These are phyloP conservation scores for Clepsis dumicolana DNA, from an alignment of 2,888 invertebrate genomes.

Conservation along the genomic window DNA sequence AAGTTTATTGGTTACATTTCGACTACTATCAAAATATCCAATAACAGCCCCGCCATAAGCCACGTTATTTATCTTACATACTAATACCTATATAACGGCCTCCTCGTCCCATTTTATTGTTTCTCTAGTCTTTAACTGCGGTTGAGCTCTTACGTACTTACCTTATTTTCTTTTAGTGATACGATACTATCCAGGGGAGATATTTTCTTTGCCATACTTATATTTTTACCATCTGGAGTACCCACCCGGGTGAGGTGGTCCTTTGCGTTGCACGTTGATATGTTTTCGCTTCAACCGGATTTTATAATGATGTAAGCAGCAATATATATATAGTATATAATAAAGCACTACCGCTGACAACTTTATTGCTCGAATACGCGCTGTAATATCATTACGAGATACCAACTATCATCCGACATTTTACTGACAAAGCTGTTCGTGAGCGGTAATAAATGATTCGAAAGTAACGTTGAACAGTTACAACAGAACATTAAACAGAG, in stretches of 20 bases:
- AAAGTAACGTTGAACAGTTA: slow-evolving; percentile 51
- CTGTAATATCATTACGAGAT: neutral
- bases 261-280: neutral
- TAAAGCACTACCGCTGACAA: slow-evolving; percentile 1
- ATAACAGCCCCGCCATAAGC: slow-evolving; percentile 71
- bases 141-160: slow-evolving; percentile 30
- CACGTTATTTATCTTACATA: slow-evolving; percentile 65
- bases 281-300: neutral
- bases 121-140: slow-evolving; percentile 47
- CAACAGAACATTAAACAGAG: slow-evolving; percentile 56
- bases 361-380: slow-evolving; percentile 1
- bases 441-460: slow-evolving; percentile 53
- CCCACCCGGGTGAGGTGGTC: neutral
- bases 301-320: neutral
- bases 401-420: slow-evolving; percentile 11
- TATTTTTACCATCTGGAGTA: slow-evolving; percentile 21
- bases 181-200: slow-evolving; percentile 24
- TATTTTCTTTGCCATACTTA: slow-evolving; percentile 33
- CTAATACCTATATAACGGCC: slow-evolving; percentile 48
- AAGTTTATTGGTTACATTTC: slow-evolving; percentile 76
- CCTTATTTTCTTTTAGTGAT: slow-evolving; percentile 36
- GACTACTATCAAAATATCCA: slow-evolving; percentile 72
- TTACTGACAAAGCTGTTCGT: slow-evolving; percentile 42
- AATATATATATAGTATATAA: no score
- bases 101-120: slow-evolving; percentile 62